A percentile compares a stretch with the other conserved stretches of the same genome.
phyloP scores from a whole-genome alignment of 2,888 invertebrate species.

The Altica lythri region DNA sequence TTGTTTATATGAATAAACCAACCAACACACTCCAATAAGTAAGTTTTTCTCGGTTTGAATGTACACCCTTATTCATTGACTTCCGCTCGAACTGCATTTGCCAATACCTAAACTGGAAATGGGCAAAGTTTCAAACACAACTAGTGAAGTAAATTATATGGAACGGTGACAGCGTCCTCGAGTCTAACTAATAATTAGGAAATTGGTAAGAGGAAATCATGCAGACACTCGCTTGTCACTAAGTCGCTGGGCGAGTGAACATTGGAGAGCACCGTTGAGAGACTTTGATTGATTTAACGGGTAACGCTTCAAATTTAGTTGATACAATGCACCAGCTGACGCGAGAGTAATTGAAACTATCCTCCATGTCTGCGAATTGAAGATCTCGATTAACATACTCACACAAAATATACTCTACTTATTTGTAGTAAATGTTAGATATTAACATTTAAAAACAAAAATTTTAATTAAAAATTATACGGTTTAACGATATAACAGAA shows the following conservation, averaged over 20 bases:
- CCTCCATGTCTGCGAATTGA: too few relatives aligned
- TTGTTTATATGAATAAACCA: too few relatives aligned
- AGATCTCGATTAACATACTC: too few relatives aligned
- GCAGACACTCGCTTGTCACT: constrained; percentile 3
- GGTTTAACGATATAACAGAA: too few relatives aligned
- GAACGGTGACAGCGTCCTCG: constrained; percentile 1
- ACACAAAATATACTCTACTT: too few relatives aligned
- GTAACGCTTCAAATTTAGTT: neutral
- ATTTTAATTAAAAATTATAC: too few relatives aligned
- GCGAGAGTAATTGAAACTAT: neutral
- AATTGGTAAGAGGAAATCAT: neutral
- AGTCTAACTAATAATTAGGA: constrained; percentile 6
- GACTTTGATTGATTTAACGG: neutral
- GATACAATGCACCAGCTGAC: constrained; percentile 1
- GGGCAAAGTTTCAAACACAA: constrained; percentile 2
- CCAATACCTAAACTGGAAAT: neutral
- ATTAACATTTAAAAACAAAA: too few relatives aligned
- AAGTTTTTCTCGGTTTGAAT: too few relatives aligned
- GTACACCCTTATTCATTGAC: neutral
- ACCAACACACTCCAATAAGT: too few relatives aligned
- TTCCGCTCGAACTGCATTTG: neutral
- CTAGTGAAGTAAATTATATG: constrained; percentile 3
- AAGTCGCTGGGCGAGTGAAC: neutral
- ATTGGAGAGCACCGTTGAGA: neutral
- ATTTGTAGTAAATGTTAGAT: too few relatives aligned